Conservation (phyloP, 2,797 vertebrate genomes). For the Intellagama lesueurii region DNA sequence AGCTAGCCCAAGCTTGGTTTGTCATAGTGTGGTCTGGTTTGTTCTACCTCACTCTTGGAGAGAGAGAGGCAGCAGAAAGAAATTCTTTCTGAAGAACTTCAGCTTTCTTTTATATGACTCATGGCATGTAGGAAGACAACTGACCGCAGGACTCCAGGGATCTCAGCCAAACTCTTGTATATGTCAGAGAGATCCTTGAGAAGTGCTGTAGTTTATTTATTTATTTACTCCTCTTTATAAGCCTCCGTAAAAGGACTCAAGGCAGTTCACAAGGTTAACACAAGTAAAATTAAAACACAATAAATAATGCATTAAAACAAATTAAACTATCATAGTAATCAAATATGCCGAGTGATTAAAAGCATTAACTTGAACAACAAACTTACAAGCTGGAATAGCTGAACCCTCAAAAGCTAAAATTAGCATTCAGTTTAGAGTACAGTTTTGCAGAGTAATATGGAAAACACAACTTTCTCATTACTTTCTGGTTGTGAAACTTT, state of each 20-base stretch:
- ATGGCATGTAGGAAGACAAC: background rate
- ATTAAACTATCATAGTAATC: too few relatives aligned
- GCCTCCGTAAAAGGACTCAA: too few relatives aligned
- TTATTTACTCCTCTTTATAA: too few relatives aligned
- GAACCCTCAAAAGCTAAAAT: too few relatives aligned
- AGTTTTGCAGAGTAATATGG: background rate
- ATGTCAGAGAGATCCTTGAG: constrained; percentile 34
- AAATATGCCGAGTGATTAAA: too few relatives aligned
- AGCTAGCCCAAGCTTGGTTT: constrained; percentile 6
- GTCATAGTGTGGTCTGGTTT: background rate
- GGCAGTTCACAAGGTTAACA: too few relatives aligned
- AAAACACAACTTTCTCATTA: constrained; percentile 4
- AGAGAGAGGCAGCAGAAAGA: constrained; percentile 19
- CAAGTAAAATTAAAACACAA: too few relatives aligned
- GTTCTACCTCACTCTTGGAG: background rate
- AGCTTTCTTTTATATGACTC: background rate
- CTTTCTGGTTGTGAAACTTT: constrained; percentile 21
- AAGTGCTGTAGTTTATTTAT: constrained; percentile 21
- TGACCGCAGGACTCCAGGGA: background rate
- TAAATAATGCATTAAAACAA: too few relatives aligned
- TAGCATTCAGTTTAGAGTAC: background rate
- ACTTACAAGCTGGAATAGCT: too few relatives aligned
- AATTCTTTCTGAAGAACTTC: constrained; percentile 22
- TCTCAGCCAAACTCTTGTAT: background rate
- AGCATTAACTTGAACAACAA: too few relatives aligned